phyloP scores from a whole-genome alignment of 2,888 invertebrate species.

The Entomobrya proxima region DNA sequence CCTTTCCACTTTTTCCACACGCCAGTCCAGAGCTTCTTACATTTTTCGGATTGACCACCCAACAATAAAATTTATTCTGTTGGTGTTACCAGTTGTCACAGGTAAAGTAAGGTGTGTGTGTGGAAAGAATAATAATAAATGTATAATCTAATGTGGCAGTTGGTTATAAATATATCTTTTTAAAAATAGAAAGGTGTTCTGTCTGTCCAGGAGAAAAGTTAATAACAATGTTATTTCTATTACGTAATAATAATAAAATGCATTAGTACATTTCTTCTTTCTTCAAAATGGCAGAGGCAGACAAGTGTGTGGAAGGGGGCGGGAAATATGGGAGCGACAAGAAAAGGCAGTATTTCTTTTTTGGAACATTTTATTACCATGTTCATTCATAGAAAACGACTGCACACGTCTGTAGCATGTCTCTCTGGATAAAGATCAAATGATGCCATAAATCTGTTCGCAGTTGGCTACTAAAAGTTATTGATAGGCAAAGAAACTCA shows the following conservation, averaged over 20 bases:
- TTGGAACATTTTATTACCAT: constrained; percentile 27
- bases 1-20: background rate
- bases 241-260: background rate
- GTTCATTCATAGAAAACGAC: constrained; percentile 39
- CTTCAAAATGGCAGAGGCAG: background rate
- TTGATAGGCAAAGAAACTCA: constrained; percentile 38
- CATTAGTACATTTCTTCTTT: background rate
- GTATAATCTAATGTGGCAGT: too few species aligned
- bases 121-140: background rate
- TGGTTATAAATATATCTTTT: too few species aligned
- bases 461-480: constrained; percentile 48
- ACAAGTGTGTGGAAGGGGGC: constrained; percentile 10
- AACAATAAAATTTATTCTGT: constrained; percentile 35
- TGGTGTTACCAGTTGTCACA: constrained; percentile 35
- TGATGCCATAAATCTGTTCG: constrained; percentile 63
- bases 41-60: constrained; percentile 34
- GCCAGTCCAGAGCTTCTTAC: background rate
- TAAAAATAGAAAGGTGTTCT: too few species aligned
- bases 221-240: constrained; percentile 32
- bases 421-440: constrained; percentile 59
- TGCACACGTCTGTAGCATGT: too few species aligned
- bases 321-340: background rate
- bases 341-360: background rate
- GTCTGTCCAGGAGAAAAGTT: too few species aligned
- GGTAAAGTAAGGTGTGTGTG: background rate